phyloP scores from a whole-genome alignment of 2,888 invertebrate species.

The Hyposoter didymator region DNA sequence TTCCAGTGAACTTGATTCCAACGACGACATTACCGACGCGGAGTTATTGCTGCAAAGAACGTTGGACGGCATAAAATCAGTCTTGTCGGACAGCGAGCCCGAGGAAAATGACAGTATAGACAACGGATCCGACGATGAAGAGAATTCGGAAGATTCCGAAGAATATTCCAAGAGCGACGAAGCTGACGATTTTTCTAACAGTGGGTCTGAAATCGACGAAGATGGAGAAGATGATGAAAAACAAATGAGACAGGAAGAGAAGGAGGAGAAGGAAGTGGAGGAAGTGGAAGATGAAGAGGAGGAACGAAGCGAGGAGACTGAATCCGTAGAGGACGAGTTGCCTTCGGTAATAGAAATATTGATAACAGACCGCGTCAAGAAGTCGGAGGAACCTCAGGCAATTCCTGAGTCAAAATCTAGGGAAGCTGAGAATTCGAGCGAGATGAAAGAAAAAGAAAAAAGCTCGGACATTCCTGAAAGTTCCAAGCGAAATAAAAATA shows the following conservation, averaged over 20 bases:
- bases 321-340: constrained; percentile 74
- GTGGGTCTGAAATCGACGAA: constrained; percentile 48
- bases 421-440: background rate
- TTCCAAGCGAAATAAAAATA: background rate
- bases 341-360: constrained; percentile 64
- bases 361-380: constrained; percentile 45
- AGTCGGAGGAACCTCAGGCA: constrained; percentile 80
- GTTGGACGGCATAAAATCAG: constrained; percentile 80
- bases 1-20: constrained; percentile 59
- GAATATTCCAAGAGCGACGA: constrained; percentile 51
- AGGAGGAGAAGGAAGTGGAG: constrained; percentile 56
- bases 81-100: constrained; percentile 79
- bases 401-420: constrained; percentile 32
- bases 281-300: constrained; percentile 68
- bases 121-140: constrained; percentile 72
- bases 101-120: constrained; percentile 71
- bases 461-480: background rate
- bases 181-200: constrained; percentile 52
- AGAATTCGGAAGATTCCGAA: constrained; percentile 69
- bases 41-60: constrained; percentile 80
- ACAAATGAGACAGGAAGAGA: constrained; percentile 32
- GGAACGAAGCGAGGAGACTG: constrained; percentile 68
- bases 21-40: constrained; percentile 77
- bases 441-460: background rate
- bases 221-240: constrained; percentile 62